These are phyloP conservation scores for Cardiocondyla obscurior DNA, from an alignment of 1,140 invertebrate genomes.

Conservation along the genomic window DNA sequence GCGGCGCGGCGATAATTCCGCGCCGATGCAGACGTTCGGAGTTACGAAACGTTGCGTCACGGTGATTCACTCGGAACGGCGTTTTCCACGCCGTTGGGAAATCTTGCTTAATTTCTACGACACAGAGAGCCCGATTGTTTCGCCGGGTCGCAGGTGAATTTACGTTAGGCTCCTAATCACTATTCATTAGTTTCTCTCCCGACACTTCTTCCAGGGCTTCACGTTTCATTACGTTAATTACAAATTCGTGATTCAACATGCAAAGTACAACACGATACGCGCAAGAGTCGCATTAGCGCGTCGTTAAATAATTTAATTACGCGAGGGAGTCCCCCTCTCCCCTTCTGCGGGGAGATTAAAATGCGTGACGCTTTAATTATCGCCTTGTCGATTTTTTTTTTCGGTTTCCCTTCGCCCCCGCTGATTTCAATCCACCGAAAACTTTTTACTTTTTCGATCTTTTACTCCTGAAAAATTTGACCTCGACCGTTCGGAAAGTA, in stretches of 20 bases:
- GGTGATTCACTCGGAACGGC: conserved; percentile 46
- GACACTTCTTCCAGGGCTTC: conserved; percentile 23
- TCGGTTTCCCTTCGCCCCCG: not conserved
- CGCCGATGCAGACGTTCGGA: not conserved
- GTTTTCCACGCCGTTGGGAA: conserved; percentile 47
- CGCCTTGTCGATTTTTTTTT: not conserved
- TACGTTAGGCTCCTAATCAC: conserved; percentile 44
- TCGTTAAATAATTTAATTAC: conserved; percentile 24
- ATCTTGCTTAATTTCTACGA: conserved; percentile 49
- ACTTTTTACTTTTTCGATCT: no score
- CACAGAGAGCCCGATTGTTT: conserved; percentile 44
- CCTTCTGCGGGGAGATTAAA: not conserved
- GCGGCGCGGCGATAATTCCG: conserved; percentile 32
- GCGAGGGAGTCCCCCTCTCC: no score
- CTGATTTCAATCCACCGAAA: no score
- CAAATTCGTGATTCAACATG: conserved; percentile 25
- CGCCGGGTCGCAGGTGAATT: conserved; percentile 36
- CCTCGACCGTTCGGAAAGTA: not conserved
- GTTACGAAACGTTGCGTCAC: conserved; percentile 46
- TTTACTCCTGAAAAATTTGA: not conserved
- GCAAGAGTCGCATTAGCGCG: conserved; percentile 11
- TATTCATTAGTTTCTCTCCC: conserved; percentile 43
- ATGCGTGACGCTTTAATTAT: not conserved
- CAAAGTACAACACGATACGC: conserved; percentile 6
- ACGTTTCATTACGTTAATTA: conserved; percentile 49